Conservation (phyloP, 1,140 invertebrate genomes). For the Drosophila takahashii region DNA sequence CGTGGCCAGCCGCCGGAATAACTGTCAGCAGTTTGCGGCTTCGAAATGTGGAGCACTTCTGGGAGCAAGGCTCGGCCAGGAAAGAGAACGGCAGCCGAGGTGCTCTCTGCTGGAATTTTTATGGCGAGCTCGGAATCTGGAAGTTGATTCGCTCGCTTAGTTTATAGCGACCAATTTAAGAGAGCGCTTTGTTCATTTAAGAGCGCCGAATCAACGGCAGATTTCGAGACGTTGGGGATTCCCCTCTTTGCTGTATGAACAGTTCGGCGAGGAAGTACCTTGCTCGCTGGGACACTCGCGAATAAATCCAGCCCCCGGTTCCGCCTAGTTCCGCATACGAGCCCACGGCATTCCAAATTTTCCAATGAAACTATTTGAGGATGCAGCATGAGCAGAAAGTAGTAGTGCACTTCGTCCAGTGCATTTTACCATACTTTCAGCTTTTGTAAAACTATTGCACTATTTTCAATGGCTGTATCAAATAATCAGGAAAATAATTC, state of each 20-base stretch:
- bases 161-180: slow-evolving; percentile 51
- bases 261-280: not conserved
- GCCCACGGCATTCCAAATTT: slow-evolving; percentile 5
- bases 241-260: not conserved
- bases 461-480: not conserved
- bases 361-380: slow-evolving; percentile 22
- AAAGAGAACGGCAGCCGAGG: not conserved
- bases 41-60: slow-evolving; percentile 57
- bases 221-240: not conserved
- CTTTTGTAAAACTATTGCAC: not conserved
- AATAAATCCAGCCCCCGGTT: not conserved
- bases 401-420: slow-evolving; percentile 12
- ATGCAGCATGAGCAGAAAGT: slow-evolving; percentile 21
- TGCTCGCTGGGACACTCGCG: no score
- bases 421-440: slow-evolving; percentile 4
- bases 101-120: slow-evolving; percentile 36
- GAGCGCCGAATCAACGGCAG: slow-evolving; percentile 18
- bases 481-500: not conserved
- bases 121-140: slow-evolving; percentile 43
- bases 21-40: slow-evolving; percentile 67
- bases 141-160: slow-evolving; percentile 8
- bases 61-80: not conserved
- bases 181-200: slow-evolving; percentile 61
- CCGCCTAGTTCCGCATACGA: not conserved
- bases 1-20: slow-evolving; percentile 24